phyloP scores from a whole-genome alignment of 35 echinoderm and acorn worm genomes.

The Apostichopus californicus region DNA sequence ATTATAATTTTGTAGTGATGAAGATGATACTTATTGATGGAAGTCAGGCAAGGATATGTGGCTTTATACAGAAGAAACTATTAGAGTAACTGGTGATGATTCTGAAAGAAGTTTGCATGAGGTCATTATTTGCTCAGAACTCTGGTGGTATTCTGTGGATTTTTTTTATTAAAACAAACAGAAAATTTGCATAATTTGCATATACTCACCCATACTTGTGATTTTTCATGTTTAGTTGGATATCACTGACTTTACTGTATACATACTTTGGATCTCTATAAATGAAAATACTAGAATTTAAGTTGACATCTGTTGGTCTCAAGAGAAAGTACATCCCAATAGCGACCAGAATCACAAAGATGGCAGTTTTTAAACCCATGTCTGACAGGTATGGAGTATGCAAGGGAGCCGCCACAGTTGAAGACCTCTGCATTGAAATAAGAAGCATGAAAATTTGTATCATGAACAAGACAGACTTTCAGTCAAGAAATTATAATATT shows the following conservation, averaged over 20 bases:
- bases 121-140: too few relatives aligned
- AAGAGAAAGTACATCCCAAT: conserved; percentile 32
- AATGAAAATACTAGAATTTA: conserved; percentile 43
- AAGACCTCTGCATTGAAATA: neutral
- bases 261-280: conserved; percentile 41
- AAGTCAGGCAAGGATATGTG: too few relatives aligned
- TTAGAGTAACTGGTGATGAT: too few relatives aligned
- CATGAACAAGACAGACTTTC: too few relatives aligned
- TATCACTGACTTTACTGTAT: conserved; percentile 38
- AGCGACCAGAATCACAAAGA: conserved; percentile 34
- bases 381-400: conserved; percentile 30
- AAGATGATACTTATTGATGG: too few relatives aligned
- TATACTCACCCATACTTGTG: conserved; percentile 36
- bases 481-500: too few relatives aligned
- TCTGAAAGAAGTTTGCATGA: too few relatives aligned
- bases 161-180: too few relatives aligned
- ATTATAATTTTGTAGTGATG: too few relatives aligned
- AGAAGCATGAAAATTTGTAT: neutral
- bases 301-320: conserved; percentile 12
- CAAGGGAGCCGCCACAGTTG: conserved; percentile 33
- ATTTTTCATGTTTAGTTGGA: conserved; percentile 20
- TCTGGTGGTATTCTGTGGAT: too few relatives aligned
- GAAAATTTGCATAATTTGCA: neutral
- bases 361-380: conserved; percentile 50
- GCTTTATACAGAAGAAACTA: too few relatives aligned